A percentile compares a stretch with the other conserved stretches of the same genome.
Evolutionary conservation across 2,113 vertebrate species (phyloP).

Genomic region (Vombatus ursinus): DNA sequence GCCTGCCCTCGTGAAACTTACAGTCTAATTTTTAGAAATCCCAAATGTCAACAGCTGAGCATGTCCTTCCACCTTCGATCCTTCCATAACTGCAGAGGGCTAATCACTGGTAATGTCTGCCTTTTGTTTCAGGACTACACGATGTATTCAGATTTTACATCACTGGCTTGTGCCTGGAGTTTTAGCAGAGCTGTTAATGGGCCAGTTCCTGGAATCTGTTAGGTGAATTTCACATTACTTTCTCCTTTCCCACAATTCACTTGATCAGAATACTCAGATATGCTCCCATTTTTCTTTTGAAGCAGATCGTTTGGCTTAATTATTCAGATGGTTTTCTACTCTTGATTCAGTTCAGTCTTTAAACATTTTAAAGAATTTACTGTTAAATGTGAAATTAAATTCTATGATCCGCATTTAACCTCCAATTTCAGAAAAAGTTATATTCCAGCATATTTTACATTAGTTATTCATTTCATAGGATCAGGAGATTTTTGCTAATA

Average conservation of each 20-base stretch:
- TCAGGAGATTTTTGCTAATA: background rate
- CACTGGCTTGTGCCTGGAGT: constrained; percentile 11
- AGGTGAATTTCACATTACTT: constrained; percentile 55
- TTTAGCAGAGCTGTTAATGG: constrained; percentile 47
- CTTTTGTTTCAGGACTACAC: background rate
- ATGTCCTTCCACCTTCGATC: background rate
- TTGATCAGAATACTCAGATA: constrained; percentile 41
- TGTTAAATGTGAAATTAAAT: constrained; percentile 38
- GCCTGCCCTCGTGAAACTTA: background rate
- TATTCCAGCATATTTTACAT: constrained; percentile 37
- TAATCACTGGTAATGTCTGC: background rate
- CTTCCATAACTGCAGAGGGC: background rate
- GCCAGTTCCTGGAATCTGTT: constrained; percentile 54
- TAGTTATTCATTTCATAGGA: constrained; percentile 25
- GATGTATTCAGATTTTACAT: background rate
- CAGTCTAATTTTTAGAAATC: background rate
- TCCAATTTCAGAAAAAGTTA: constrained; percentile 52
- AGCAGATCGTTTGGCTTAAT: constrained; percentile 46
- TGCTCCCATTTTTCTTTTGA: constrained; percentile 44
- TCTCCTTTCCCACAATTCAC: constrained; percentile 63
- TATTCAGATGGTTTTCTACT: constrained; percentile 23
- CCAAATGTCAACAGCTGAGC: background rate
- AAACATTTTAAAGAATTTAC: constrained; percentile 13
- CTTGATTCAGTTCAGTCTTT: constrained; percentile 32
- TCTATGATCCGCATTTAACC: constrained; percentile 41